phyloP scores from a whole-genome alignment of 2,113 vertebrate species.

The Clarias macrocephalus region DNA sequence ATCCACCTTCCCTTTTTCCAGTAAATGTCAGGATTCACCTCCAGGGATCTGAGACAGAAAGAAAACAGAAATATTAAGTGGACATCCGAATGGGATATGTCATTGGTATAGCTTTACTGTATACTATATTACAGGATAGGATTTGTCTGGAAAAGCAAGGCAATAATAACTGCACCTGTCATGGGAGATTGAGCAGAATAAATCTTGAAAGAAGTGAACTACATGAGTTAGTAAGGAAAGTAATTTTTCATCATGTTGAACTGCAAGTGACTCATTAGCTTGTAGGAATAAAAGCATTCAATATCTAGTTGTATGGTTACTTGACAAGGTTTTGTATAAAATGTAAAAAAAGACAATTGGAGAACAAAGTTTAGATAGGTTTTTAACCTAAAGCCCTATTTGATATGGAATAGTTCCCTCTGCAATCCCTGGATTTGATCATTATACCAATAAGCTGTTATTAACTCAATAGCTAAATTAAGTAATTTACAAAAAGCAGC shows the following conservation, averaged over 20 bases:
- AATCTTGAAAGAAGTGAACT: neutral
- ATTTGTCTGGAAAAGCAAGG: neutral
- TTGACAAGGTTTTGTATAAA: neutral
- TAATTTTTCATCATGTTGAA: neutral
- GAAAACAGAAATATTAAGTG: slow-evolving; percentile 5
- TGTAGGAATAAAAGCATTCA: neutral
- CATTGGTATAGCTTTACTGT: neutral
- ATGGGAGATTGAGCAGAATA: neutral
- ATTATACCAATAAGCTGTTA: neutral
- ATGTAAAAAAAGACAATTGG: neutral
- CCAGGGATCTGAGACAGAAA: slow-evolving; percentile 56
- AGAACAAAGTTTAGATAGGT: neutral
- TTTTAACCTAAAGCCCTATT: neutral
- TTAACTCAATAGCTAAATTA: neutral
- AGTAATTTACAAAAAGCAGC: neutral
- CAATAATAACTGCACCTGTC: neutral
- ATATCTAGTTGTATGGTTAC: neutral
- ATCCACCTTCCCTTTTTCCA: slow-evolving; percentile 33
- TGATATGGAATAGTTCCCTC: neutral
- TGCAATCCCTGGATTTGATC: neutral
- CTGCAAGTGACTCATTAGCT: neutral
- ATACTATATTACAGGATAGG: neutral
- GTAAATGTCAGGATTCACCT: slow-evolving; percentile 51
- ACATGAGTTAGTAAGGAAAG: neutral
- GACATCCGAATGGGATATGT: slow-evolving; percentile 25